Conservation (phyloP, 2,888 invertebrate species). For the Epirrita christyi region DNA sequence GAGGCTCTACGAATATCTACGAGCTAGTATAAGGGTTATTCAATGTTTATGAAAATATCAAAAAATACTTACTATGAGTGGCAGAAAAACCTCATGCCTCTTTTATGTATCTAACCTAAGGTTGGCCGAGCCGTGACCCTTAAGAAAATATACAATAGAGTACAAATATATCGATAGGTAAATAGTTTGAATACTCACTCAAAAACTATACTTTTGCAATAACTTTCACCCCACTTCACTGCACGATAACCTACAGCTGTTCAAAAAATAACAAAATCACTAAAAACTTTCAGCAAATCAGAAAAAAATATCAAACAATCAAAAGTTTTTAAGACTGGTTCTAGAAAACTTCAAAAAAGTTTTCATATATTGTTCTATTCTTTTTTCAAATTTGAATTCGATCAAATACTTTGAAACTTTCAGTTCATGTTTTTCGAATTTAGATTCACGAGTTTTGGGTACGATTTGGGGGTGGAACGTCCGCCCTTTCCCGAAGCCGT, state of each 20-base stretch:
- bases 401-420: not conserved
- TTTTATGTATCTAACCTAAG: no score
- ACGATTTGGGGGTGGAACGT: slow-evolving; percentile 21
- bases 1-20: no score
- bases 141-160: no score
- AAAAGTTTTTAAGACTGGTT: slow-evolving; percentile 7
- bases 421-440: slow-evolving; percentile 23
- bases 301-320: not conserved
- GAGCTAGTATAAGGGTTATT: no score
- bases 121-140: no score
- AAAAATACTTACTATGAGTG: no score
- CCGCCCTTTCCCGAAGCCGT: slow-evolving; percentile 19
- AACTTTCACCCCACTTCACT: slow-evolving; percentile 23
- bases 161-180: no score
- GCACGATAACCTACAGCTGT: slow-evolving; percentile 1
- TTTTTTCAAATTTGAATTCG: not conserved
- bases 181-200: slow-evolving; percentile 9
- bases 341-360: slow-evolving; percentile 4
- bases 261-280: slow-evolving; percentile 3
- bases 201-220: slow-evolving; percentile 4
- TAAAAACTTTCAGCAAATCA: not conserved
- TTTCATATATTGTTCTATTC: not conserved
- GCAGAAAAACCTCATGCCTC: no score
- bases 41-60: no score
- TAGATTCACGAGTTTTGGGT: slow-evolving; percentile 11